Base-by-base conservation (phyloP, 30 jellyfish, hydroid and myxozoan genomes). In the Chrysaora quinquecirrha region DNA sequence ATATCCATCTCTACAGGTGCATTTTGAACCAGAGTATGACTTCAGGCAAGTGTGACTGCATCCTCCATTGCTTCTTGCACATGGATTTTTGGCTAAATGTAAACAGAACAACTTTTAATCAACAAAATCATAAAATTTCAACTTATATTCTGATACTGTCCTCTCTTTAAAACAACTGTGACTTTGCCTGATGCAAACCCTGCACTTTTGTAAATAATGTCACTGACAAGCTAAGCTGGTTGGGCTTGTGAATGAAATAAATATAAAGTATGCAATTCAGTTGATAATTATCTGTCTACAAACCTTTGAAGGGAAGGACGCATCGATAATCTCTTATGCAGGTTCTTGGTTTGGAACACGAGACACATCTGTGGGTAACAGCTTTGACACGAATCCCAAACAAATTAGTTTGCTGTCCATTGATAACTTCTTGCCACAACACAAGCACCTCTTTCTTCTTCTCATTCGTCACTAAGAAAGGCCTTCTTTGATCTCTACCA, bases 41-140 rank as follows among this genome's bases (percentile, higher is more conserved):
- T 47, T 84, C 18, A 84, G 60, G 50, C 95, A 84, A 46, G 73
- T 49, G 0, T 84, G 83, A 23, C 52, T 34, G 68, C 95, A 84
- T 1, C 78, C 76, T 7, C 83, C 95, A 32, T 84, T 84, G 21
- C 34, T 64, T 11, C 1, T 14, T 3, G 73, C 43, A 58, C 95
- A 84, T 1, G 95, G 95, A 18, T 72, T 84, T 6, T 34, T 21
- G 54, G 67, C 95, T 84, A n/a, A n/a, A n/a, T n/a, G n/a, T n/a
- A n/a, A n/a, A n/a, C n/a, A n/a, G n/a, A n/a, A n/a, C n/a, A n/a
- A n/a, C n/a, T n/a, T n/a, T n/a, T n/a, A n/a, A n/a, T n/a, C n/a
- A n/a, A n/a, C n/a, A n/a, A n/a, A n/a, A n/a, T n/a, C n/a, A n/a
- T n/a, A n/a, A n/a, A n/a, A n/a, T n/a, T n/a, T n/a, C n/a, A n/a